Evolutionary conservation across 2,113 vertebrate genomes (phyloP).

Genomic region (Chaenogobius annularis): DNA sequence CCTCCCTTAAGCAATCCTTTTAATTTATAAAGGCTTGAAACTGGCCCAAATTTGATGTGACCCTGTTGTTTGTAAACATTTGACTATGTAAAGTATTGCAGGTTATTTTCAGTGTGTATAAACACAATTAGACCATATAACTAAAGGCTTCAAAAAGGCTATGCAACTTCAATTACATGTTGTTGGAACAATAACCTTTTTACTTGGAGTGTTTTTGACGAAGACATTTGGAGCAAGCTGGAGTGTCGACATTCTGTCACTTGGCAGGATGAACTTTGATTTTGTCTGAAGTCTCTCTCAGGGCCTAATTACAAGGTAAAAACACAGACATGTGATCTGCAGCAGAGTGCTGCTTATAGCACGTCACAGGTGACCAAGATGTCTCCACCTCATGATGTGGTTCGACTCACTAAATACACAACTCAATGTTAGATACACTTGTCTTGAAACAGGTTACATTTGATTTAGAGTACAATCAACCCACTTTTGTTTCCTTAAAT

Average conservation of each 20-base stretch:
- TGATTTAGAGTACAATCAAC: neutral
- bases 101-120: neutral
- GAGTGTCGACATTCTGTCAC: conserved; percentile 34
- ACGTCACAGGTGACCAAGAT: conserved; percentile 37
- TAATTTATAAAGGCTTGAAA: too few species aligned
- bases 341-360: conserved; percentile 12
- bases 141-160: neutral
- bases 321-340: conserved; percentile 31
- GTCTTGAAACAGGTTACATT: neutral
- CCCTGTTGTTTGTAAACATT: too few species aligned
- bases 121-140: neutral
- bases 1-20: too few species aligned
- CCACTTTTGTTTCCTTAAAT: conserved; percentile 1
- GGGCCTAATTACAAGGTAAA: conserved; percentile 61
- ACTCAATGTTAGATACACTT: neutral
- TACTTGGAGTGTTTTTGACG: conserved; percentile 11
- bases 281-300: conserved; percentile 60
- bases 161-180: neutral
- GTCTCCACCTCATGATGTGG: conserved; percentile 17
- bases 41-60: too few species aligned
- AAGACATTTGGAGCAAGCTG: conserved; percentile 14
- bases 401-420: neutral
- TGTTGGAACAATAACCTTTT: conserved; percentile 10
- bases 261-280: conserved; percentile 44
- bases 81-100: neutral